These are phyloP conservation scores for Tillus elongatus DNA, from an alignment of 2,888 invertebrate genomes.

Conservation along the genomic window DNA sequence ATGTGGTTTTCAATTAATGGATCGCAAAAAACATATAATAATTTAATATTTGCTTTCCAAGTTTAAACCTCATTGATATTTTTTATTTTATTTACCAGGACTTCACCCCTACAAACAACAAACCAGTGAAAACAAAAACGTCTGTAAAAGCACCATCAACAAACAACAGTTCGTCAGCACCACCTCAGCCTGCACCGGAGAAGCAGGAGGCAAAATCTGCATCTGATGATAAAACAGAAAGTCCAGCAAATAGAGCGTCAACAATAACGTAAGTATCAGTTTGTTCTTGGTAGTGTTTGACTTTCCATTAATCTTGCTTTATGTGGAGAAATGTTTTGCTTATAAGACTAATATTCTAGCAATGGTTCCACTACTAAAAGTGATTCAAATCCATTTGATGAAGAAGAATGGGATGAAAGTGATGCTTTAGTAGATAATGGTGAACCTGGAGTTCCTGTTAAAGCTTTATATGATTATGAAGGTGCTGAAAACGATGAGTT, in stretches of 20 bases:
- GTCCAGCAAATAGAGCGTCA: slow-evolving; percentile 48
- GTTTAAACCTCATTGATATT: too few relatives aligned
- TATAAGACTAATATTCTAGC: too few relatives aligned
- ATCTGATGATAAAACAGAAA: slow-evolving; percentile 35
- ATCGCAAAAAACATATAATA: too few relatives aligned
- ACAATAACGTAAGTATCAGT: slow-evolving; percentile 53
- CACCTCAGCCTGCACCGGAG: slow-evolving; percentile 22
- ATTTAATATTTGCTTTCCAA: too few relatives aligned
- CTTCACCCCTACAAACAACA: too few relatives aligned
- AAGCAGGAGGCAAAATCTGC: slow-evolving; percentile 21
- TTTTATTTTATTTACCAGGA: too few relatives aligned
- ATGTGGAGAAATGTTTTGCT: too few relatives aligned
- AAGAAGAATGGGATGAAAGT: slow-evolving; percentile 70
- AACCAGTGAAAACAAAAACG: slow-evolving; percentile 43
- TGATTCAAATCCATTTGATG: slow-evolving; percentile 79
- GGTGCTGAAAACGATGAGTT: slow-evolving; percentile 97
- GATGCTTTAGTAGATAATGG: slow-evolving; percentile 85
- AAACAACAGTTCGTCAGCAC: slow-evolving; percentile 26
- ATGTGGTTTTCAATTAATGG: too few relatives aligned
- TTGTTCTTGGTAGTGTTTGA: neutral
- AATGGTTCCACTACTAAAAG: slow-evolving; percentile 52
- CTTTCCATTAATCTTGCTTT: too few relatives aligned
- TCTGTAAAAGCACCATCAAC: slow-evolving; percentile 32
- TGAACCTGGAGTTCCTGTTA: slow-evolving; percentile 88
- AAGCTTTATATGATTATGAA: slow-evolving; percentile 93